Base-by-base conservation (phyloP, 2,888 invertebrate genomes). In the Linnaemya vulpina region DNA sequence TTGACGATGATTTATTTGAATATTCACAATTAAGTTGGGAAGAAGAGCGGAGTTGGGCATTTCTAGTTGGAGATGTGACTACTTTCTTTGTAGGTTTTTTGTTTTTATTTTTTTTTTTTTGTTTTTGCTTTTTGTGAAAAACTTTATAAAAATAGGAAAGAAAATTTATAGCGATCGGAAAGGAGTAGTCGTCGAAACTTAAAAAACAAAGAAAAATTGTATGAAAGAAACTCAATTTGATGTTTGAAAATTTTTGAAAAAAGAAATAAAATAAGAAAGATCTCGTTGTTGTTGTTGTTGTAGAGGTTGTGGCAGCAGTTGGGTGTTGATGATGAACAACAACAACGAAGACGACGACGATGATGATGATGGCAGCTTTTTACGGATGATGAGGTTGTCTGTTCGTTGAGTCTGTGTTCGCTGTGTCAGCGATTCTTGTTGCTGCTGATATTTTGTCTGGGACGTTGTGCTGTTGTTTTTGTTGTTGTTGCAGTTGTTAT, bases 401-500 rank as follows among this genome's bases (percentile, higher is more conserved):
- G 60, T 67, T 83, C 71, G 53, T 71, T 73, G 62, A 68, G 71
- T 40, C 67, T 20, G 70, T 77, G 70, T 89, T 89, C 89, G 89
- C 90, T 88, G 88, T 89, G 89, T 89, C 89, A 89, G 90, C 89
- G 88, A 79, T 84, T 84, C 65, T 77, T 86, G 86, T 82, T 86
- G 83, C 88, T 86, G 87, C 86, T 87, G 80, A 70, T 83, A 74
- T 46, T 77, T 74, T 63, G 65, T 80, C 78, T 73, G 79, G 68
- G 68, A 70, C 78, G 62, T 49, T 80, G 62, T 60, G 13, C 13
- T 58, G 15, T 49, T 58, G 30, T 22, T 62, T 55, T 67, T 65
- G 62, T 74, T 55, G 2, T 35, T 60, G 60, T 30, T 76, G 83
- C 68, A 79, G 35, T 38, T 83, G 74, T 82, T 87, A 68, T 76